Base-by-base conservation (phyloP, 2,888 invertebrate species). In the Panopea generosa region DNA sequence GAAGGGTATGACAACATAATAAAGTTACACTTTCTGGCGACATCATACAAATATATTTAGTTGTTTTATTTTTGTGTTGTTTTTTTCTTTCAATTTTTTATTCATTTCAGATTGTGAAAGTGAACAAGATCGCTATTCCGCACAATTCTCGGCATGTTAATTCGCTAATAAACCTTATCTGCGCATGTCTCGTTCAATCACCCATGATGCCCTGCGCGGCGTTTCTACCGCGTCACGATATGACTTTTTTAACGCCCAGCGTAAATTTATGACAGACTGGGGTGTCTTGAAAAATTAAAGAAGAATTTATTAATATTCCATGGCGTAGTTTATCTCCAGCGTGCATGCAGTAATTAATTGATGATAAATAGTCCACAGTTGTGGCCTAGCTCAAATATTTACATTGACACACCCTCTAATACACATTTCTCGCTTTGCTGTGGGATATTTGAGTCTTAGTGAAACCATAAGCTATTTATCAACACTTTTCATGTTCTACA, bases 281-380 rank as follows among this genome's bases (percentile, higher is more conserved):
- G 45, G 65, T 61, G 69, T 61, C 60, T 63, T 55, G 68, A 52
- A 60, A 66, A 65, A 72, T 72, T 69, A 53, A 72, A 65, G 52
- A 49, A 63, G 77, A 72, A 77, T 77, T 68, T 77, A 77, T 77
- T 77, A 72, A 77, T 77, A 77, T 53, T 72, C 72, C 72, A 59
- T 72, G 63, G 50, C 56, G 56, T 3, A 29, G 16, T 63, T 67
- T 76, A 71, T 76, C 71, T 45, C 40, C 16, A 38, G 24, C 56
- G 52, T 53, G 72, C 72, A 77, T 55, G 72, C 22, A 49, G 61
- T 60, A 68, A 77, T 73, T 72, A 77, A 73, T 73, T 67, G 67
- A 73, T 73, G 73, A 73, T 73, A 38, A 67, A 67, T 55, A 57
- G 18, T 1, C 49, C 33, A 38, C 73, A 67, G 56, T 62, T 73